Evolutionary conservation across 2,113 vertebrate species (phyloP).

Genomic region (Columbina picui): DNA sequence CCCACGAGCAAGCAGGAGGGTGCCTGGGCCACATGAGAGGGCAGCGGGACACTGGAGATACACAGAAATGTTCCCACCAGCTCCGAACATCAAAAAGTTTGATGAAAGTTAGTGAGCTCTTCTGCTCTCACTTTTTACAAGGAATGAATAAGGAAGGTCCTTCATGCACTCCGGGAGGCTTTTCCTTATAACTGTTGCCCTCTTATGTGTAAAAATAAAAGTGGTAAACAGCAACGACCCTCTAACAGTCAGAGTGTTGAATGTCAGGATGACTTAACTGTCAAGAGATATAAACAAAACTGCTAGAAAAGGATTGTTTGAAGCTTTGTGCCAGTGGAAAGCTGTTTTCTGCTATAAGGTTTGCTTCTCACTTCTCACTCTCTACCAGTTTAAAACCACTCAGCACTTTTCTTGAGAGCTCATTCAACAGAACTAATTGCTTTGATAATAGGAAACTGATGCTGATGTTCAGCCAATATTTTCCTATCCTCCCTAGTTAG

Average conservation of each 20-base stretch:
- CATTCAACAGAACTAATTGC: conserved; percentile 54
- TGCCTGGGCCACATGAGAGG: fast-evolving
- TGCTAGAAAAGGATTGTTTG: background rate
- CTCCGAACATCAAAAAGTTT: background rate
- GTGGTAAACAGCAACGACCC: background rate
- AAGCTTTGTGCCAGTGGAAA: background rate
- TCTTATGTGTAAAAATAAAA: conserved; percentile 3
- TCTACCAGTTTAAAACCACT: background rate
- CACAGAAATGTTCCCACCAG: background rate
- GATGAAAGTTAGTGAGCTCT: background rate
- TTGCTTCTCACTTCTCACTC: background rate
- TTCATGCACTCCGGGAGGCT: background rate
- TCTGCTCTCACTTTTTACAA: background rate
- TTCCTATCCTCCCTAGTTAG: conserved; percentile 11
- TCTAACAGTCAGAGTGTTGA: background rate
- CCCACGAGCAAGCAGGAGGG: background rate
- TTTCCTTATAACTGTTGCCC: conserved; percentile 36
- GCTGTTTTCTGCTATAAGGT: background rate
- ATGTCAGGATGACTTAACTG: background rate
- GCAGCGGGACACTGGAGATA: background rate
- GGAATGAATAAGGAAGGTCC: background rate
- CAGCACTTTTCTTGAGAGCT: conserved; percentile 22
- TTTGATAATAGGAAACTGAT: conserved; percentile 30
- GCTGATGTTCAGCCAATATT: conserved; percentile 54
- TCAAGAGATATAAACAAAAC: background rate